Evolutionary conservation across 2,113 vertebrate species (phyloP), one percentile per base, ranked within the genome.

Genomic region (Etheostoma spectabile): DNA sequence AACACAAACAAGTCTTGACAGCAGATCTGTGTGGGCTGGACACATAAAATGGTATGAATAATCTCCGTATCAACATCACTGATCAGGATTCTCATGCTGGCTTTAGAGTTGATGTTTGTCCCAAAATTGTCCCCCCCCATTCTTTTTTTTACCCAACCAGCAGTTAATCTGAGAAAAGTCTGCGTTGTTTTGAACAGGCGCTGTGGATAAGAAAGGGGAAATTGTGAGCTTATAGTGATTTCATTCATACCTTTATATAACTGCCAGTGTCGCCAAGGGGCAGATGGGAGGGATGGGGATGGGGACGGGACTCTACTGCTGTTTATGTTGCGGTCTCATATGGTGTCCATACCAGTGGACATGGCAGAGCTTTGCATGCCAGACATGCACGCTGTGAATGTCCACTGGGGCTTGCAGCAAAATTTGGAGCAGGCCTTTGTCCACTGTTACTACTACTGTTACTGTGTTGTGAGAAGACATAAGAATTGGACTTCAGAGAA

Each of bases 161-260:
- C 21, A 46, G 35, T 48, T 67, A 69, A 88, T 87, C 76, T 73
- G 53, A 83, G 64, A 76, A 73, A 85, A 73, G 82, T 74, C 85
- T 21, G 49, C 3, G 5, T 63, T 85, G 81, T 68, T 91, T 76
- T 59, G 16, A 53, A 52, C 51, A 73, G 49, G 30, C 57, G 1
- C 76, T 80, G 67, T 14, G 69, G 83, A 27, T 63, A 72, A 86
- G 82, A 49, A 10, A 52, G 42, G 73, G 88, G 83, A 82, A 88
- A 86, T 88, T 90, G 82, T 73, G 67, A 85, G 87, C 68, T 93
- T 90, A 83, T 11, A 55, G 77, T 2, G 13, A 75, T 79, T 91
- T 89, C 24, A 78, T 71, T 82, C 33, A 53, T 79, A 69, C 78
- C 69, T 84, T 85, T 77, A 85, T 85, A 66, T 52, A 71, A 64